Percentiles rank a stretch among this genome's conserved stretches.
Conservation (phyloP, 2,797 vertebrate species). For the Euthynnus affinis region DNA sequence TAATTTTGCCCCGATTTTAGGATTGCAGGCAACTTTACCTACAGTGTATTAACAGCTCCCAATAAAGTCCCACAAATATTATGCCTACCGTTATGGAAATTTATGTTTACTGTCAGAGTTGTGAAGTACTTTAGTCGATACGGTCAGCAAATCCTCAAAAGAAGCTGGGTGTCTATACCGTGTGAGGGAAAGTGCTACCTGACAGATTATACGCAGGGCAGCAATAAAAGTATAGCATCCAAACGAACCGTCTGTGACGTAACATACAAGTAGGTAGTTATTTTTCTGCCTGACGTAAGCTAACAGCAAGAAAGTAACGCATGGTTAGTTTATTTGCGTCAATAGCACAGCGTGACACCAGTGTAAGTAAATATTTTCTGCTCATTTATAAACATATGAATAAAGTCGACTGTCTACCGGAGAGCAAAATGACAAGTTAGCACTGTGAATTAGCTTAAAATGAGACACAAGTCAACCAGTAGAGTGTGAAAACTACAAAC, state of each 20-base stretch:
- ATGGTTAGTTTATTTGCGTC: constrained; percentile 48
- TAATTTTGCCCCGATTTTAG: rapidly evolving
- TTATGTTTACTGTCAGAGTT: rapidly evolving
- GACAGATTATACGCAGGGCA: rapidly evolving
- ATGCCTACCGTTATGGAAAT: rapidly evolving
- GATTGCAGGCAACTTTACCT: constrained; percentile 3
- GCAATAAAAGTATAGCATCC: rapidly evolving
- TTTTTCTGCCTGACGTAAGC: neutral
- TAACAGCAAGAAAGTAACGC: neutral
- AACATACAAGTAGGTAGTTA: neutral
- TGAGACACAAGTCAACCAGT: neutral
- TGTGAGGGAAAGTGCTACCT: neutral
- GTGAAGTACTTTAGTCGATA: rapidly evolving
- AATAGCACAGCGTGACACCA: neutral
- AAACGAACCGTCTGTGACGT: neutral
- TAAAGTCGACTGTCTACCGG: neutral
- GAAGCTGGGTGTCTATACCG: rapidly evolving
- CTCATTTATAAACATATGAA: neutral
- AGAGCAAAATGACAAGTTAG: constrained; percentile 1
- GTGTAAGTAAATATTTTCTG: neutral
- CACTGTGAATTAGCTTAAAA: constrained; percentile 30
- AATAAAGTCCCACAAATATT: rapidly evolving
- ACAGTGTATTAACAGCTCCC: rapidly evolving
- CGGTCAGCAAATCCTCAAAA: rapidly evolving
- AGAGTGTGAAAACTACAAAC: neutral